Percentiles rank a stretch among this genome's conserved stretches.
These are phyloP conservation scores for Esox masquinongy DNA, from an alignment of 2,797 vertebrate species.

Conservation along the genomic window DNA sequence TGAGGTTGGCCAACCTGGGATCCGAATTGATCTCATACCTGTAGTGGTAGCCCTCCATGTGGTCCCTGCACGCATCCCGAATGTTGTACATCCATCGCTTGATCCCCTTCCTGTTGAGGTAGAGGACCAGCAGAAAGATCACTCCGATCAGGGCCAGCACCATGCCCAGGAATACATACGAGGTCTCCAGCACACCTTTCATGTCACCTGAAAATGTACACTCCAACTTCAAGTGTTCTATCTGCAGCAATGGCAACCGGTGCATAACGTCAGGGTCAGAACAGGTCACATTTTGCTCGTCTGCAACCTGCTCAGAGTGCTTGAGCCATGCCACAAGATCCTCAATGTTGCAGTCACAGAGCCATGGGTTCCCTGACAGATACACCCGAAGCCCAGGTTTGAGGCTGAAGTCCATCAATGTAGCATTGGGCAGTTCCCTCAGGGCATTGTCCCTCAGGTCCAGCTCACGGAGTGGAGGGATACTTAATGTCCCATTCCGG, in stretches of 20 bases:
- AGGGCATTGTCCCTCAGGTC: slow-evolving; percentile 87
- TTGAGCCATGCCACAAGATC: slow-evolving; percentile 86
- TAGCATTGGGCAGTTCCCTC: slow-evolving; percentile 69
- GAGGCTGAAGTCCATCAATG: slow-evolving; percentile 69
- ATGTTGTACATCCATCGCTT: slow-evolving; percentile 98
- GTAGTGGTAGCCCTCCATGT: slow-evolving; percentile 99
- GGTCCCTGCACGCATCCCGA: slow-evolving; percentile 96
- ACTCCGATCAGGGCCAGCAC: slow-evolving; percentile 95
- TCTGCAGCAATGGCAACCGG: slow-evolving; percentile 70
- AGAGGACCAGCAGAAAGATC: slow-evolving; percentile 96
- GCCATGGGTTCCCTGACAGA: slow-evolving; percentile 84
- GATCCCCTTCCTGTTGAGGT: slow-evolving; percentile 97
- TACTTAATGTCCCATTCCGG: slow-evolving; percentile 70
- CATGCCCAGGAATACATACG: slow-evolving; percentile 93
- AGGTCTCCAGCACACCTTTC: slow-evolving; percentile 88
- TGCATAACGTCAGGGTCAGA: slow-evolving; percentile 72
- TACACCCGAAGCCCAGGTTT: slow-evolving; percentile 68
- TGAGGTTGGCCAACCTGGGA: slow-evolving; percentile 90
- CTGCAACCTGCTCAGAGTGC: slow-evolving; percentile 73
- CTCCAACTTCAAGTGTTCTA: slow-evolving; percentile 72
- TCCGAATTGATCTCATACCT: slow-evolving; percentile 96
- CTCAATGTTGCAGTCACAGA: slow-evolving; percentile 83
- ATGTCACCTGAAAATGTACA: slow-evolving; percentile 70
- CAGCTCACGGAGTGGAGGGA: slow-evolving; percentile 74
- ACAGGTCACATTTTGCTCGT: slow-evolving; percentile 78